Evolutionary conservation across 2,888 invertebrate species (phyloP), one percentile per base, ranked within the genome.

Genomic region (Lissonota sp.): DNA sequence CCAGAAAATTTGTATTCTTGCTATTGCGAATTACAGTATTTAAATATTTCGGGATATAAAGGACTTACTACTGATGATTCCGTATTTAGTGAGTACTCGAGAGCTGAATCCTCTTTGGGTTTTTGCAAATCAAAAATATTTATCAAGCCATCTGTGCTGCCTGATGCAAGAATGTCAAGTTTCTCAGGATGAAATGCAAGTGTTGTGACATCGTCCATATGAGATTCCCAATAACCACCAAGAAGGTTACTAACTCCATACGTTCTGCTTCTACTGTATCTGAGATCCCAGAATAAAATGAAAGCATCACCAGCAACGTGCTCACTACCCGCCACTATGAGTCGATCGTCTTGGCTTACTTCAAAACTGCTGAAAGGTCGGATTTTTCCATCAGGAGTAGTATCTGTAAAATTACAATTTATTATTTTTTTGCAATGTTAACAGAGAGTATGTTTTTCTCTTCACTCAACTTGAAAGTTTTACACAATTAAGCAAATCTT

Each of bases 171-270:
- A 6, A 94, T 91, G 90, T 96, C 95, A 2, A 94, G 92, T 88
- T 96, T 95, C 6, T 89, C 92, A 70, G 95, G 94, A 93, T 97
- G 96, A 92, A 98, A 98, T 26, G 89, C 84, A 53, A 91, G 80
- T 44, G 87, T 86, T 6, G 97, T 96, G 12, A 98, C 94, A 90
- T 97, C 97, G 91, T 97, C 97, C 74, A 95, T 95, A 89, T 98
- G 97, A 5, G 96, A 95, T 86, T 97, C 96, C 95, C 96, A 96
- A 90, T 97, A 98, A 0, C 96, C 96, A 0, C 97, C 97, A 1
- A 97, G 92, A 8, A 96, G 93, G 83, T 91, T 90, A 60, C 86
- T 87, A 73, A 84, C 89, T 44, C 85, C 80, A 8, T 88, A 86
- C n/a, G 85, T 82, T 80, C 94, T 93, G 0, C 93, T 88, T 79